Evolutionary conservation across 2,113 vertebrate genomes (phyloP).

Genomic region (Bubalus kerabau): DNA sequence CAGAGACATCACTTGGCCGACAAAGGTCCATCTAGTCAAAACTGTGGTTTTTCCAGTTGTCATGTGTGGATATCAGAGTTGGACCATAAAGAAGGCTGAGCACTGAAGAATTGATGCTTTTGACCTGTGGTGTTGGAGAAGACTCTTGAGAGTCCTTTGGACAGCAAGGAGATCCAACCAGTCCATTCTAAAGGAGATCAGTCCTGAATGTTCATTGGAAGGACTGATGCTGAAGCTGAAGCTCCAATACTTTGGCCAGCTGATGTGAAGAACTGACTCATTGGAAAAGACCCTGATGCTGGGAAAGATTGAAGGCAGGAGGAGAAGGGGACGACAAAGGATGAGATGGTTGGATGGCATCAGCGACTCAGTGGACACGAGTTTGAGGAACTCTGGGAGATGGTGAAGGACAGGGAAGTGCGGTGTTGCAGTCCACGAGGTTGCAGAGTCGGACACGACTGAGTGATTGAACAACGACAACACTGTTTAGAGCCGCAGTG

Average conservation of each 20-base stretch:
- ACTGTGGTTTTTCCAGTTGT: not conserved
- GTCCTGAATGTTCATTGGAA: not conserved
- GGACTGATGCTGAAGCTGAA: not conserved
- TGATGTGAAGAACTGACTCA: not conserved
- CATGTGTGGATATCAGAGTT: not conserved
- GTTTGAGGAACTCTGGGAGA: not conserved
- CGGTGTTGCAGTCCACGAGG: not conserved
- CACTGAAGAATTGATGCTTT: not conserved
- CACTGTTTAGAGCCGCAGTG: no score
- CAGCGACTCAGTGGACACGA: not conserved
- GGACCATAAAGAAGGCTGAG: not conserved
- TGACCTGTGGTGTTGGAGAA: not conserved
- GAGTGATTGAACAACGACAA: not conserved
- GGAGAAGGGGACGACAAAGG: not conserved
- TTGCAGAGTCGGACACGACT: rapidly evolving
- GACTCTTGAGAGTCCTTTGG: not conserved
- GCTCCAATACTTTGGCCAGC: not conserved
- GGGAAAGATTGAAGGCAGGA: not conserved
- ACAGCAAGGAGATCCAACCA: not conserved
- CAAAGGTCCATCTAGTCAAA: not conserved
- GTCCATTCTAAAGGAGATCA: not conserved
- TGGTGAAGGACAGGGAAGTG: not conserved
- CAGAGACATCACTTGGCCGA: not conserved
- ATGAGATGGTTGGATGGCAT: not conserved
- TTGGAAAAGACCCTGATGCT: not conserved